Conservation (phyloP, 2,888 invertebrate species). For the Hofmannophila pseudospretella region DNA sequence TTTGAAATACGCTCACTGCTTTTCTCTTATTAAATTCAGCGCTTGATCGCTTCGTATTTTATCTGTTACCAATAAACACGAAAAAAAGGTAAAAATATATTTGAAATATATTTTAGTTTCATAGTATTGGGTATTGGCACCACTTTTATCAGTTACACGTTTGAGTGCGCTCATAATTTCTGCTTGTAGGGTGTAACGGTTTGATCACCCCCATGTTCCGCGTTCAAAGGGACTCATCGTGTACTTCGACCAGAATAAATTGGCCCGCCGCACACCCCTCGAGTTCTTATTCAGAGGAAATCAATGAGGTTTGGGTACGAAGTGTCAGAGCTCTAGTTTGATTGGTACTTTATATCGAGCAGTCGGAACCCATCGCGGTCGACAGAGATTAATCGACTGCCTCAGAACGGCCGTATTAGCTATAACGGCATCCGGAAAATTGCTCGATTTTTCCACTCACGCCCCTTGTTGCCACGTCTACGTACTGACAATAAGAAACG, state of each 20-base stretch:
- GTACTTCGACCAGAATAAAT: constrained; percentile 29
- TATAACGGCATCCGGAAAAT: constrained; percentile 72
- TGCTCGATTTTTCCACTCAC: constrained; percentile 66
- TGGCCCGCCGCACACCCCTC: constrained; percentile 25
- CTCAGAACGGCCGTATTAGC: constrained; percentile 64
- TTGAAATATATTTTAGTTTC: constrained; percentile 1
- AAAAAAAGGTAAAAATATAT: background rate
- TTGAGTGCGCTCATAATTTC: constrained; percentile 49
- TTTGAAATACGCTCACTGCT: constrained; percentile 10
- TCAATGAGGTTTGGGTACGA: constrained; percentile 40
- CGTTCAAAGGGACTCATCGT: constrained; percentile 41
- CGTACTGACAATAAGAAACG: constrained; percentile 53
- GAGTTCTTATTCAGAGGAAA: constrained; percentile 21
- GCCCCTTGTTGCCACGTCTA: constrained; percentile 55
- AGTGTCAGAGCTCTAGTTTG: constrained; percentile 39
- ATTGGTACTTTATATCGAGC: constrained; percentile 54
- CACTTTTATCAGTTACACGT: constrained; percentile 42
- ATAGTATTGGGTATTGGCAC: constrained; percentile 17
- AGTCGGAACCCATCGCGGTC: constrained; percentile 57
- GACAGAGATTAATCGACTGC: constrained; percentile 70
- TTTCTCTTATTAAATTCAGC: constrained; percentile 1
- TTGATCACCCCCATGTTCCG: constrained; percentile 38
- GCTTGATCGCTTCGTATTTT: background rate
- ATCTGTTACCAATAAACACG: no score
- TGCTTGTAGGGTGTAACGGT: constrained; percentile 36